Conservation (phyloP, 2,888 invertebrate genomes). For the Tetheella fluctuosa region DNA sequence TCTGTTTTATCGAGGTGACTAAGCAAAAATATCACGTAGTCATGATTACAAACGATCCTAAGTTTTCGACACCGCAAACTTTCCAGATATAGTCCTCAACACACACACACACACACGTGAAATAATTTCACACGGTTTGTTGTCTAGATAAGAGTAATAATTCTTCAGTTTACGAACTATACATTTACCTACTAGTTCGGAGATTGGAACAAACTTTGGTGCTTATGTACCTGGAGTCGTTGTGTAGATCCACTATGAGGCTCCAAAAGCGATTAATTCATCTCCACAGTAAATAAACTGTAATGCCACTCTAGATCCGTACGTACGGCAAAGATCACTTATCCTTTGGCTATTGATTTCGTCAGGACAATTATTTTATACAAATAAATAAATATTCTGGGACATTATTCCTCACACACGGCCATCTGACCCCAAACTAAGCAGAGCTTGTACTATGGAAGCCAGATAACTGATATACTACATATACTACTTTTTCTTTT, state of each 20-base stretch:
- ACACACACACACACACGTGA: constrained; percentile 18
- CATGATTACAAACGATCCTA: constrained; percentile 41
- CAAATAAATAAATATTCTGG: too few relatives aligned
- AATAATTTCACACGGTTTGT: constrained; percentile 23
- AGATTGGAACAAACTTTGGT: constrained; percentile 31
- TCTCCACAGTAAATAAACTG: constrained; percentile 25
- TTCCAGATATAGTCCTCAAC: constrained; percentile 18
- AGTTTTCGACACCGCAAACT: constrained; percentile 30
- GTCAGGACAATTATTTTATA: not conserved
- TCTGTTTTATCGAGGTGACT: constrained; percentile 48
- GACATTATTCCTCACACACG: too few relatives aligned
- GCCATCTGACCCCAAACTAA: too few relatives aligned
- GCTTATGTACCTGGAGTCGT: constrained; percentile 32
- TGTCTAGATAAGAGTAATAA: constrained; percentile 35
- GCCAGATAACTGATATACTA: too few relatives aligned
- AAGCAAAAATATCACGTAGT: constrained; percentile 46
- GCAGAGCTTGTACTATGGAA: too few relatives aligned
- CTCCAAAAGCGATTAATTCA: constrained; percentile 32
- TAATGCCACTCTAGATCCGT: not conserved
- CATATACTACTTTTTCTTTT: too few relatives aligned
- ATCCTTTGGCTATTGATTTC: not conserved
- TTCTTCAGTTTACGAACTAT: constrained; percentile 31
- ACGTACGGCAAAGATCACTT: not conserved
- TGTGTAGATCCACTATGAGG: constrained; percentile 40
- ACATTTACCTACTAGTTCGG: constrained; percentile 23